phyloP scores from a whole-genome alignment of 2,888 invertebrate genomes.

The Tenthredo mesomela region DNA sequence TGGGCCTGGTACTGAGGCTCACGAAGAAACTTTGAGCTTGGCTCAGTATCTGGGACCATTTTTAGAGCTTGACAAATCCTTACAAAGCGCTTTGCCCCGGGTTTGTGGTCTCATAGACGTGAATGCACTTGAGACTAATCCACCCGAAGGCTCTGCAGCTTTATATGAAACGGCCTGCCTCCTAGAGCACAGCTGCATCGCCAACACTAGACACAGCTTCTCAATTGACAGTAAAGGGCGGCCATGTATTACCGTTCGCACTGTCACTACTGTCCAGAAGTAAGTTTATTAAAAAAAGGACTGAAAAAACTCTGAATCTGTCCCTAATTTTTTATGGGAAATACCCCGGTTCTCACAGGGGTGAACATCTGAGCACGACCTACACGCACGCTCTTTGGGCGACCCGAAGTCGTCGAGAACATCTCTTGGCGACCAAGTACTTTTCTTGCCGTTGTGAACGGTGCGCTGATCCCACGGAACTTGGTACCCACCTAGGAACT shows the following conservation, averaged over 20 bases:
- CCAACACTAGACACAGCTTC: constrained; percentile 89
- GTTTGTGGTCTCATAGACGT: constrained; percentile 92
- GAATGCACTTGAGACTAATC: constrained; percentile 89
- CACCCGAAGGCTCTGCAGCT: constrained; percentile 84
- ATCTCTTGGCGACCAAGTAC: constrained; percentile 89
- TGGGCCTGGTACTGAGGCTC: constrained; percentile 84
- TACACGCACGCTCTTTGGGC: constrained; percentile 95
- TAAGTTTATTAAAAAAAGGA: constrained; percentile 57
- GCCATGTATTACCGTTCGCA: constrained; percentile 85
- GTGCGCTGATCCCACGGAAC: constrained; percentile 90
- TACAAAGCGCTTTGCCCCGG: constrained; percentile 81
- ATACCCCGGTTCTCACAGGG: constrained; percentile 75
- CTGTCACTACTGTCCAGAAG: constrained; percentile 84
- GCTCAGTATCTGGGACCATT: constrained; percentile 65
- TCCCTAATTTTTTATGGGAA: not conserved
- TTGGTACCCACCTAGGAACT: constrained; percentile 87
- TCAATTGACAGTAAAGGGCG: constrained; percentile 80
- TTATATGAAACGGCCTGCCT: constrained; percentile 88
- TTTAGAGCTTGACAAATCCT: constrained; percentile 61
- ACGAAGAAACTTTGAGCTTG: constrained; percentile 78
- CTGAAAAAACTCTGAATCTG: not conserved
- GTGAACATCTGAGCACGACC: constrained; percentile 89
- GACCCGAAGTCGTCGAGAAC: constrained; percentile 89
- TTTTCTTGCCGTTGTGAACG: constrained; percentile 87
- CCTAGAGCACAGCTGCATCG: constrained; percentile 90